These are phyloP conservation scores for Bombyx huttoni DNA, from an alignment of 2,888 invertebrate species.

Conservation along the genomic window DNA sequence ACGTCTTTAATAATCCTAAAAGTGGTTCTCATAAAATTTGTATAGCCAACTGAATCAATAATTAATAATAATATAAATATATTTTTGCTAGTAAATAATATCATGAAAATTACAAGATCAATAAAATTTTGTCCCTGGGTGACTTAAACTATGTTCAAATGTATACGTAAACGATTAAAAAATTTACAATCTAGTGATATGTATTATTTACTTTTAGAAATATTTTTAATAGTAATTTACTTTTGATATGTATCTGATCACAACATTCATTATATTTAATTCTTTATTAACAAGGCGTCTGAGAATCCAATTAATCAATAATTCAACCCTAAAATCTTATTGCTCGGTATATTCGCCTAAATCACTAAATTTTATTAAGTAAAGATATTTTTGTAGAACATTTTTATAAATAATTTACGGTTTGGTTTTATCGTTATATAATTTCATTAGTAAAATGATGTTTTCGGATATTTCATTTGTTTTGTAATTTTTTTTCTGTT, in stretches of 20 bases:
- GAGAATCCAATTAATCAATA: background rate
- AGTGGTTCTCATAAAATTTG: background rate
- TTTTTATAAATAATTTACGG: too few relatives aligned
- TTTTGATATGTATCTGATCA: slow-evolving; percentile 46
- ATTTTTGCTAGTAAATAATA: background rate
- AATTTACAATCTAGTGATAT: slow-evolving; percentile 56
- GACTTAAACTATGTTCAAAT: slow-evolving; percentile 20
- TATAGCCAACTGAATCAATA: background rate
- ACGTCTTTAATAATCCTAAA: background rate
- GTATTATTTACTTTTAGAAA: slow-evolving; percentile 47
- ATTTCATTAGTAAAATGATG: too few relatives aligned
- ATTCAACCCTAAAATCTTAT: background rate
- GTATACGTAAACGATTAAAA: slow-evolving; percentile 68
- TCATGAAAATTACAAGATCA: background rate
- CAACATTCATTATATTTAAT: slow-evolving; percentile 24
- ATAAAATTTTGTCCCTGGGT: background rate
- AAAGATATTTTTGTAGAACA: background rate
- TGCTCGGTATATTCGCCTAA: background rate
- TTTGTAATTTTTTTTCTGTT: background rate
- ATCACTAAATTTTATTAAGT: background rate
- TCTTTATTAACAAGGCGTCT: background rate
- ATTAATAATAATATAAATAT: background rate
- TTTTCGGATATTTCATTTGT: background rate
- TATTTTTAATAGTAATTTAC: slow-evolving; percentile 12
- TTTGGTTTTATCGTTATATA: too few relatives aligned